phyloP scores from a whole-genome alignment of 2,797 vertebrate genomes.

The Picus viridis region DNA sequence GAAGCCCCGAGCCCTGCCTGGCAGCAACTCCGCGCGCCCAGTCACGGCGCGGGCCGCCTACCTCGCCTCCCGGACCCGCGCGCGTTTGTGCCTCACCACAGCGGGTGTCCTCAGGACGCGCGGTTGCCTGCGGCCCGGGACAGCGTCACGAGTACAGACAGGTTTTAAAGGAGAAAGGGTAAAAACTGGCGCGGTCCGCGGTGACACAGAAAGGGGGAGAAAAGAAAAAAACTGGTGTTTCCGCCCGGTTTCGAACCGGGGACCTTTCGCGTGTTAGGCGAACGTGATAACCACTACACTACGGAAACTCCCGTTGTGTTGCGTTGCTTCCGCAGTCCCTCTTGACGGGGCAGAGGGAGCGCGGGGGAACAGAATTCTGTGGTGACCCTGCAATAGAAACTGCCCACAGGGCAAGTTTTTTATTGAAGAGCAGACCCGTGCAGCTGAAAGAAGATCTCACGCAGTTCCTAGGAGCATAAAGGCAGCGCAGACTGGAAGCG shows the following conservation, averaged over 20 bases:
- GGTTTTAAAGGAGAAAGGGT: fast-evolving
- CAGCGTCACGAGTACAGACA: fast-evolving
- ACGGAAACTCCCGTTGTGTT: not conserved
- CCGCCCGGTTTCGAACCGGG: conserved; percentile 81
- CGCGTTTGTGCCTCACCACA: fast-evolving
- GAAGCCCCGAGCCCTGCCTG: fast-evolving
- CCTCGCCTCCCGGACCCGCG: fast-evolving
- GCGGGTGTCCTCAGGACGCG: fast-evolving
- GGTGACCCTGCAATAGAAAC: fast-evolving
- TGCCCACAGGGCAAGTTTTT: too few relatives aligned
- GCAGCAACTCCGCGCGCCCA: not conserved
- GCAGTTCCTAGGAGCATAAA: fast-evolving
- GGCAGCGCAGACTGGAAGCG: fast-evolving
- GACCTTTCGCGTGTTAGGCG: conserved; percentile 82
- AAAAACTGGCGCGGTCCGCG: fast-evolving
- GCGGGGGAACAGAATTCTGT: fast-evolving
- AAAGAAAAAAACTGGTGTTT: fast-evolving
- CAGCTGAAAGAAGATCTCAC: fast-evolving
- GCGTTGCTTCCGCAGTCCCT: fast-evolving
- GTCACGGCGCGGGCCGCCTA: fast-evolving
- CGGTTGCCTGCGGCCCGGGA: too few relatives aligned
- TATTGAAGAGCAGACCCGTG: too few relatives aligned
- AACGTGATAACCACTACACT: conserved; percentile 83
- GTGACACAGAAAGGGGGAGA: fast-evolving
- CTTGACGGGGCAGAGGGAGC: fast-evolving